phyloP scores from a whole-genome alignment of 2,113 vertebrate genomes.

The Melanotaenia duboulayi region DNA sequence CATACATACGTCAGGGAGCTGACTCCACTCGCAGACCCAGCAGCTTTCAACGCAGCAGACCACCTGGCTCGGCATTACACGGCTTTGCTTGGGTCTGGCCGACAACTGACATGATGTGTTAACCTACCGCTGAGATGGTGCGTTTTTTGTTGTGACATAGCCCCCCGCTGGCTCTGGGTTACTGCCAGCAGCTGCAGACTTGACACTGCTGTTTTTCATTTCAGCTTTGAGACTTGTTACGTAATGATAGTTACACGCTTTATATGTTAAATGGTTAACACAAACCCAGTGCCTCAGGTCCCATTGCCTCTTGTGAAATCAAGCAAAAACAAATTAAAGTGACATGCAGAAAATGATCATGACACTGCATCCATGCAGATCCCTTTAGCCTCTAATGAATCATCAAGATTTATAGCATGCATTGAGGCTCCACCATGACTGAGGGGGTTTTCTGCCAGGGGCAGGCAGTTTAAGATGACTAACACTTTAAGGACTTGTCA shows the following conservation, averaged over 20 bases:
- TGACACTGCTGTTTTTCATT: constrained; percentile 44
- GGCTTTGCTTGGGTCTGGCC: constrained; percentile 37
- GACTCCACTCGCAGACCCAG: constrained; percentile 26
- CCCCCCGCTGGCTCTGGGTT: constrained; percentile 22
- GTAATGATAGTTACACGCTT: constrained; percentile 32
- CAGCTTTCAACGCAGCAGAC: constrained; percentile 34
- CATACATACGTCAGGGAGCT: constrained; percentile 34
- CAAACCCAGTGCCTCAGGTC: background rate
- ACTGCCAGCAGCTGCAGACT: constrained; percentile 23
- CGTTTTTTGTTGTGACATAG: constrained; percentile 34
- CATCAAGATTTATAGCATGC: too few species aligned
- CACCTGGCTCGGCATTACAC: constrained; percentile 47
- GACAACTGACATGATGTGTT: constrained; percentile 55
- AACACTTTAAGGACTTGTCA: too few species aligned
- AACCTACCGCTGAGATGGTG: constrained; percentile 37
- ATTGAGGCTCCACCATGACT: too few species aligned
- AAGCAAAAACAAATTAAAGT: background rate
- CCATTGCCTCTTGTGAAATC: constrained; percentile 17
- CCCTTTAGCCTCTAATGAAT: too few species aligned
- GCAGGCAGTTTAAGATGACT: too few species aligned
- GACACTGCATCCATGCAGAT: background rate
- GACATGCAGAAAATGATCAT: constrained; percentile 1
- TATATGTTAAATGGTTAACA: constrained; percentile 34
- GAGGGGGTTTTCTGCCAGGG: too few species aligned
- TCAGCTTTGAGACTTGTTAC: constrained; percentile 37